phyloP scores from a whole-genome alignment of 1,140 invertebrate species.

The Metopolophium dirhodum region DNA sequence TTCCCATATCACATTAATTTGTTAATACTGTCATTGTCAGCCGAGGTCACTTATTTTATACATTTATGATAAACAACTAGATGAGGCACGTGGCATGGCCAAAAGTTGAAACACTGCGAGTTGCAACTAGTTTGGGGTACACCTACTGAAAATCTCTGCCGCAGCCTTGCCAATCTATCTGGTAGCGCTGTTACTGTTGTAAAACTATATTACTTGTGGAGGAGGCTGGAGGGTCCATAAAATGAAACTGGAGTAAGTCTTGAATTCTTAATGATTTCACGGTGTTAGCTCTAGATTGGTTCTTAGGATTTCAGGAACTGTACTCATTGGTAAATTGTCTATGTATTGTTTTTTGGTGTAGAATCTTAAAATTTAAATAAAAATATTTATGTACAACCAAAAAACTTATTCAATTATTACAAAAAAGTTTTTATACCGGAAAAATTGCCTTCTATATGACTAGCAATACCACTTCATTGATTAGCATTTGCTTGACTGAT shows the following conservation, averaged over 20 bases:
- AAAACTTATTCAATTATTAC: background rate
- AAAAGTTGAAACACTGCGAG: too few species aligned
- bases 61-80: too few species aligned
- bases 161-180: too few species aligned
- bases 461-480: slow-evolving; percentile 93
- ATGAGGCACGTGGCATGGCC: too few species aligned
- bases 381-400: background rate
- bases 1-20: too few species aligned
- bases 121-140: slow-evolving; percentile 65
- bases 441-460: slow-evolving; percentile 87
- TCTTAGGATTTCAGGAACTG: slow-evolving; percentile 97
- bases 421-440: slow-evolving; percentile 42
- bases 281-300: slow-evolving; percentile 96
- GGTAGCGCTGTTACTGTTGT: background rate
- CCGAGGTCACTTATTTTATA: too few species aligned
- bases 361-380: slow-evolving; percentile 68
- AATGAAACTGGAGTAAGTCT: slow-evolving; percentile 96
- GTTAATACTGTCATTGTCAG: too few species aligned
- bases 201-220: slow-evolving; percentile 72
- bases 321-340: slow-evolving; percentile 89
- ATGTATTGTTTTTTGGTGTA: slow-evolving; percentile 97
- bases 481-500: slow-evolving; percentile 95
- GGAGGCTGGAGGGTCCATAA: slow-evolving; percentile 99
- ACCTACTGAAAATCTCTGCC: too few species aligned
- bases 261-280: slow-evolving; percentile 97